Base-by-base conservation (phyloP, 1,140 invertebrate species). In the Leptinotarsa texana region DNA sequence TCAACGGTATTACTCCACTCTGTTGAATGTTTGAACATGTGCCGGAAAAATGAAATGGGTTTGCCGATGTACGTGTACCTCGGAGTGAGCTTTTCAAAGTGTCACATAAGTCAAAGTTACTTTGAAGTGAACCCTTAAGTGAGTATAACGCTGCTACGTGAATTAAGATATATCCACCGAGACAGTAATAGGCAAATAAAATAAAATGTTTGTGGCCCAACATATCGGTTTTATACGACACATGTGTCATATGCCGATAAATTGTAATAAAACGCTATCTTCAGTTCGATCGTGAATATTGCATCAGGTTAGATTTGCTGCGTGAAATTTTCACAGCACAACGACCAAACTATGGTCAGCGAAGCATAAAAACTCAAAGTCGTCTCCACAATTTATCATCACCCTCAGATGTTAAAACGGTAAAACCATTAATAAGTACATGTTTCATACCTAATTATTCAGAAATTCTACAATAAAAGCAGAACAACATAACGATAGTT, bases 141-240 rank as follows among this genome's bases (percentile, higher is more conserved):
- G 57, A 18, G 57, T 62, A 11, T 42, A 48, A 65, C 18, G 22
- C 27, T 57, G 22, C 27, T 13, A 73, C 72, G 48, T 73, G 74
- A 72, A 75, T 75, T 75, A 75, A 75, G 72, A 68, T 75, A 73
- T 75, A 75, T 75, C 69, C 68, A 66, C 69, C 65, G 63, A 47
- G 73, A 76, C 73, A 76, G 66, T 70, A 42, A 70, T 74, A 71
- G 62, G 49, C 42, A 70, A 69, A 73, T 73, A 73, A 76, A 76
- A 76, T 73, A 51, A 73, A 73, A 73, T 67, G 69, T 73, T 69
- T 73, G 72, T 48, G 75, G 57, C 71, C 51, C 61, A 47, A 76
- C 69, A 73, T 74, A 76, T 76, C 67, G 75, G 75, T 72, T 73
- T 73, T 74, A 77, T 77, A 74, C 68, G 73, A 72, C 75, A 77